These are phyloP conservation scores for Uromys caudimaculatus DNA, from an alignment of 2,797 vertebrate species.

Conservation along the genomic window DNA sequence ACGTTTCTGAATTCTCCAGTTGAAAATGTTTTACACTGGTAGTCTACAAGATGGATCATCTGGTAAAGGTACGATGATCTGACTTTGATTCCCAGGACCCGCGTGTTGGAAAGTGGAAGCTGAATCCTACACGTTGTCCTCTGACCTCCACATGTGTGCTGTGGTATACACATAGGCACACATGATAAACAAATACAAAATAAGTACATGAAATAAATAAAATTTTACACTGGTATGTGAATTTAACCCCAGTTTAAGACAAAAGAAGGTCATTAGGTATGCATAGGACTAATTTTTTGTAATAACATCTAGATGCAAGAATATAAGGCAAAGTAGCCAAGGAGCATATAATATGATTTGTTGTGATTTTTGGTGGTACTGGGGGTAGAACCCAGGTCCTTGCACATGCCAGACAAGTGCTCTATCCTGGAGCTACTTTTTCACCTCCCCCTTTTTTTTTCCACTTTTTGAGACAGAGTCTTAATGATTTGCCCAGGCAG, in stretches of 20 bases:
- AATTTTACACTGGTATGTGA: constrained; percentile 14
- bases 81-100: neutral
- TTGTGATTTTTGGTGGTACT: neutral
- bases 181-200: neutral
- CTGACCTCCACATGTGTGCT: neutral
- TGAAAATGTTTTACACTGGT: neutral
- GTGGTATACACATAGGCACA: neutral
- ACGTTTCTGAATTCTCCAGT: neutral
- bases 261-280: neutral
- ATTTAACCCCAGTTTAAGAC: constrained; percentile 30
- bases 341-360: constrained; percentile 23
- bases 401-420: neutral
- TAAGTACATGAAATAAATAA: neutral
- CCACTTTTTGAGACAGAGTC: neutral
- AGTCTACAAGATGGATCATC: neutral
- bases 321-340: neutral
- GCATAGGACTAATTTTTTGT: constrained; percentile 5
- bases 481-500: neutral
- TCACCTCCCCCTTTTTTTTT: neutral
- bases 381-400: neutral
- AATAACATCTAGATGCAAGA: constrained; percentile 24
- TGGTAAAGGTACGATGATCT: neutral
- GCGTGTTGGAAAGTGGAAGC: neutral
- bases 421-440: neutral
- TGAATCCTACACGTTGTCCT: neutral